phyloP scores from a whole-genome alignment of 2,888 invertebrate species.

The Chydorus sphaericus region DNA sequence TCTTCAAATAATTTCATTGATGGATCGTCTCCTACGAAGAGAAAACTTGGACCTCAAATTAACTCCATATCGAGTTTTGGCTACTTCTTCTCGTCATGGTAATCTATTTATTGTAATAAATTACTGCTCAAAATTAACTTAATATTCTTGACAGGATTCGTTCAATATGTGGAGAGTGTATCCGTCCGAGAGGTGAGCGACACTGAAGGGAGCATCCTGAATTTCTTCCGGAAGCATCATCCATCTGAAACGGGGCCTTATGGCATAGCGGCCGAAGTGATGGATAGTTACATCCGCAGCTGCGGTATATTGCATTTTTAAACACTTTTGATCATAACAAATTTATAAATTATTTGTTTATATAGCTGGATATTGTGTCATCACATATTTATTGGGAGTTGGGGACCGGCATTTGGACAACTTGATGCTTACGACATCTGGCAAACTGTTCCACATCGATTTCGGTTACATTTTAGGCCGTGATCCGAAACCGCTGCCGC shows the following conservation, averaged over 20 bases:
- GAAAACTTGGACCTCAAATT: slow-evolving; percentile 94
- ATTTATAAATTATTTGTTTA: too few relatives aligned
- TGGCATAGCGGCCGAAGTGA: slow-evolving; percentile 81
- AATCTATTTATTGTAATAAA: too few relatives aligned
- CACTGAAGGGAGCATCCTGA: slow-evolving; percentile 75
- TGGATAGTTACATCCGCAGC: slow-evolving; percentile 92
- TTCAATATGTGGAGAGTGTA: slow-evolving; percentile 86
- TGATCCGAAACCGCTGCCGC: slow-evolving; percentile 96
- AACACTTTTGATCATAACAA: too few relatives aligned
- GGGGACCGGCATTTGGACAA: slow-evolving; percentile 97
- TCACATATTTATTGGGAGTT: slow-evolving; percentile 92
- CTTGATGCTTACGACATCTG: slow-evolving; percentile 73
- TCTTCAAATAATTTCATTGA: slow-evolving; percentile 91
- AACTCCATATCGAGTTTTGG: slow-evolving; percentile 88
- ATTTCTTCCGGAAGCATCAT: slow-evolving; percentile 79
- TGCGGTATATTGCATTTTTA: slow-evolving; percentile 53
- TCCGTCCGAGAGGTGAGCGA: slow-evolving; percentile 84
- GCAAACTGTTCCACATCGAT: slow-evolving; percentile 91
- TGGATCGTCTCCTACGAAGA: slow-evolving; percentile 84
- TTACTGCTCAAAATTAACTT: too few relatives aligned
- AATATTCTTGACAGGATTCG: slow-evolving; percentile 46
- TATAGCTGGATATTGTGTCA: slow-evolving; percentile 87
- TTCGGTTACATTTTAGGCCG: slow-evolving; percentile 95
- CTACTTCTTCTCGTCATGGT: slow-evolving; percentile 87
- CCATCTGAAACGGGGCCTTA: slow-evolving; percentile 76